Evolutionary conservation across 2,113 vertebrate genomes (phyloP).

Genomic region (Saguinus midas): DNA sequence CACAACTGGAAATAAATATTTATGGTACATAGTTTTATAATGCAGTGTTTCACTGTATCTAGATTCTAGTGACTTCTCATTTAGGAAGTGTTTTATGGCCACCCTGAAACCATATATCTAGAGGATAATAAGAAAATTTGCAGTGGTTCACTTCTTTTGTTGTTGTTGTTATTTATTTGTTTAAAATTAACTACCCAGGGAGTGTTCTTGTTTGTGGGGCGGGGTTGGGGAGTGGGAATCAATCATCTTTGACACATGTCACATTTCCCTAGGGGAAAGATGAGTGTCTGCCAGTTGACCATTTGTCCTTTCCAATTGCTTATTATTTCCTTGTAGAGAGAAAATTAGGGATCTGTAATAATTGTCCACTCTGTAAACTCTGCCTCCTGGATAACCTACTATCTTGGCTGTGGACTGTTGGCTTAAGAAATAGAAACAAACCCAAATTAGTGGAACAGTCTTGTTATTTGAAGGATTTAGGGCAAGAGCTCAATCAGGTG

Average conservation of each 20-base stretch:
- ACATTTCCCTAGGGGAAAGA: neutral
- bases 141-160: neutral
- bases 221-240: neutral
- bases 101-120: neutral
- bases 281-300: neutral
- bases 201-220: neutral
- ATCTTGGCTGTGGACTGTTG: neutral
- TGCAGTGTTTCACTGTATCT: neutral
- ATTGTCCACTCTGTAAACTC: neutral
- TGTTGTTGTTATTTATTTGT: neutral
- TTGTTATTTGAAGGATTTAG: neutral
- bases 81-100: neutral
- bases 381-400: neutral
- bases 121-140: neutral
- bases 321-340: neutral
- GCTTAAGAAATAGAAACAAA: neutral
- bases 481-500: neutral
- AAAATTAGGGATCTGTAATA: neutral
- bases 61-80: neutral
- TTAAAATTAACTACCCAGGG: neutral
- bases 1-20: neutral
- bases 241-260: neutral
- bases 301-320: neutral
- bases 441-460: neutral
- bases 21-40: neutral